A percentile compares a stretch with the other conserved stretches of the same genome.
Conservation (phyloP, 2,113 vertebrate genomes). For the Melanotaenia duboulayi region DNA sequence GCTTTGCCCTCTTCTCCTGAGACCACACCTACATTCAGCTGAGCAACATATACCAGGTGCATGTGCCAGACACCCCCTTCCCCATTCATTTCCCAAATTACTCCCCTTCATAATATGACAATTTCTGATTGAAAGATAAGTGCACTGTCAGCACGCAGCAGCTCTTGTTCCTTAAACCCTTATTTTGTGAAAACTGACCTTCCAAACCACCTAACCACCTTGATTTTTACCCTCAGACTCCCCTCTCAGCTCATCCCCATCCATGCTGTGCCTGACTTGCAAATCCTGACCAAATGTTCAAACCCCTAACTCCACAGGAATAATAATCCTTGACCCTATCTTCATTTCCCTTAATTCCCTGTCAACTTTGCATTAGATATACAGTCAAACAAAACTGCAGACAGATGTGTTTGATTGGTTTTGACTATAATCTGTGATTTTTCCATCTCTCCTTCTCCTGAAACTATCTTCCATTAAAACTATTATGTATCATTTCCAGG, state of each 20-base stretch:
- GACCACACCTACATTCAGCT: conserved; percentile 70
- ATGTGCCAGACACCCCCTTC: conserved; percentile 75
- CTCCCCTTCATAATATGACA: conserved; percentile 34
- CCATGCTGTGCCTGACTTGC: conserved; percentile 59
- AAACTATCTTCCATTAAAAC: conserved; percentile 43
- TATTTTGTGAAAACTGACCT: conserved; percentile 1
- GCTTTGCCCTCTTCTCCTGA: conserved; percentile 52
- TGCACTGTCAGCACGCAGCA: conserved; percentile 70
- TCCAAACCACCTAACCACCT: not conserved
- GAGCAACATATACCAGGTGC: conserved; percentile 78
- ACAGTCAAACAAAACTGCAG: conserved; percentile 54
- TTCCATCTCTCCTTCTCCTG: conserved; percentile 41
- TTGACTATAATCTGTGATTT: conserved; percentile 59
- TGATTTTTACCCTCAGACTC: not conserved
- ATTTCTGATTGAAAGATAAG: conserved; percentile 68
- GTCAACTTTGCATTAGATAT: conserved; percentile 61
- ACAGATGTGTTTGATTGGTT: conserved; percentile 54
- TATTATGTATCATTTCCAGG: conserved; percentile 42
- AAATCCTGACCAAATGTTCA: conserved; percentile 49
- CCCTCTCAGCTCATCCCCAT: not conserved
- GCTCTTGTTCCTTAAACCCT: conserved; percentile 20
- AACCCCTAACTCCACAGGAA: conserved; percentile 37
- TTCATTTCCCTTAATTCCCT: conserved; percentile 27
- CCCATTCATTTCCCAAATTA: not conserved
- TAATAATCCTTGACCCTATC: conserved; percentile 16